A percentile compares a stretch with the other conserved stretches of the same genome.
Evolutionary conservation across 1,140 invertebrate species (phyloP).

Genomic region (Tetranychus cinnabarinus): DNA sequence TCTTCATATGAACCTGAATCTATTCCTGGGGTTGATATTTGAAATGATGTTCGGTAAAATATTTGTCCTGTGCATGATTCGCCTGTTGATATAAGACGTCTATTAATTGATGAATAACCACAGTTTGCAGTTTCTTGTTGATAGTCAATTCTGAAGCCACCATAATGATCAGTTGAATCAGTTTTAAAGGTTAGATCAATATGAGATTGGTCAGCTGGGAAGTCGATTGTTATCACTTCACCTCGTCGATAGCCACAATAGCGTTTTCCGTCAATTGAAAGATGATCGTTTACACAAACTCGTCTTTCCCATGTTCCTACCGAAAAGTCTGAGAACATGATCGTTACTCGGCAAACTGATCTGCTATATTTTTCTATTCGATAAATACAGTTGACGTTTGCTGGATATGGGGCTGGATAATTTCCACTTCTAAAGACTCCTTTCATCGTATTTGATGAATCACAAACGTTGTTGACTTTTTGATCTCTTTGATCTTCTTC

Average conservation of each 20-base stretch:
- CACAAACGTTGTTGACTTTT: background rate
- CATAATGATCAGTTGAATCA: slow-evolving; percentile 6
- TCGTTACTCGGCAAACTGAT: slow-evolving; percentile 13
- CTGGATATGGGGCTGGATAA: slow-evolving; percentile 10
- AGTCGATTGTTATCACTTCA: slow-evolving; percentile 10
- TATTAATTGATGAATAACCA: background rate
- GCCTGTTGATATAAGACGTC: background rate
- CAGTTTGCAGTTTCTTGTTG: slow-evolving; percentile 6
- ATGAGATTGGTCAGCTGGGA: slow-evolving; percentile 9
- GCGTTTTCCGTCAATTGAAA: slow-evolving; percentile 12
- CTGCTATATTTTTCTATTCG: slow-evolving; percentile 2
- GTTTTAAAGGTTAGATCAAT: slow-evolving; percentile 11
- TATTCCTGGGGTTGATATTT: slow-evolving; percentile 12
- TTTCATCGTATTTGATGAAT: background rate
- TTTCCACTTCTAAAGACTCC: slow-evolving; percentile 9
- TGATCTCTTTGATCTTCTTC: background rate
- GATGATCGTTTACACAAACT: slow-evolving; percentile 11
- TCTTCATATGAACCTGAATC: slow-evolving; percentile 10
- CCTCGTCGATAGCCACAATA: slow-evolving; percentile 13
- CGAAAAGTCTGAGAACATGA: slow-evolving; percentile 13
- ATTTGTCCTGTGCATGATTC: too few relatives aligned
- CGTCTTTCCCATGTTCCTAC: slow-evolving; percentile 10
- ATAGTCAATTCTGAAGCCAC: slow-evolving; percentile 12
- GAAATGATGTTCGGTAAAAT: slow-evolving; percentile 7
- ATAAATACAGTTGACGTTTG: slow-evolving; percentile 12